Evolutionary conservation across 2,888 invertebrate species (phyloP).

Genomic region (Stenodera caucasica): DNA sequence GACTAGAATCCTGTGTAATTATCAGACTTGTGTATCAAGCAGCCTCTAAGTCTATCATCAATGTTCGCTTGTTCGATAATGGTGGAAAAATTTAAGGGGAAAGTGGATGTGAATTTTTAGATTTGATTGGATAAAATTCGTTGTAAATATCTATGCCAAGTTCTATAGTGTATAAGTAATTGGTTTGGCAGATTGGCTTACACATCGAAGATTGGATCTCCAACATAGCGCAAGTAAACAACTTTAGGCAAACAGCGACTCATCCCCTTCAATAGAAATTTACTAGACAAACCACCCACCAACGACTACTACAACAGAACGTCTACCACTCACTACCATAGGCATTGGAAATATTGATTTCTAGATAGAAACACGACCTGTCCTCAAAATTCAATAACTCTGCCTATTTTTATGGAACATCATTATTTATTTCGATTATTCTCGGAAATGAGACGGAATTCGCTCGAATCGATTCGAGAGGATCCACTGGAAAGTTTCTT

Average conservation of each 20-base stretch:
- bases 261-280: slow-evolving; percentile 18
- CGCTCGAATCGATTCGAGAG: no score
- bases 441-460: no score
- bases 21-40: not conserved
- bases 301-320: slow-evolving; percentile 7
- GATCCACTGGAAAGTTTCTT: no score
- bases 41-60: not conserved
- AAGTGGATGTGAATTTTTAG: no score
- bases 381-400: not conserved
- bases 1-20: not conserved
- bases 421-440: no score
- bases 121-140: no score
- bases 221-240: slow-evolving; percentile 26
- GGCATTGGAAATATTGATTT: slow-evolving; percentile 16
- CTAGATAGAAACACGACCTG: slow-evolving; percentile 7
- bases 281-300: not conserved
- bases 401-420: no score
- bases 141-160: no score
- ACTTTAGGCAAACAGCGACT: slow-evolving; percentile 24
- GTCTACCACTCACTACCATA: slow-evolving; percentile 11
- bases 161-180: slow-evolving; percentile 14
- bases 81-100: no score
- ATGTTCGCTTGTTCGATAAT: not conserved
- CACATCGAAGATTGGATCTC: slow-evolving; percentile 22
- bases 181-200: slow-evolving; percentile 26